These are phyloP conservation scores for Drosophila tristis DNA, from an alignment of 1,140 invertebrate species.

Conservation along the genomic window DNA sequence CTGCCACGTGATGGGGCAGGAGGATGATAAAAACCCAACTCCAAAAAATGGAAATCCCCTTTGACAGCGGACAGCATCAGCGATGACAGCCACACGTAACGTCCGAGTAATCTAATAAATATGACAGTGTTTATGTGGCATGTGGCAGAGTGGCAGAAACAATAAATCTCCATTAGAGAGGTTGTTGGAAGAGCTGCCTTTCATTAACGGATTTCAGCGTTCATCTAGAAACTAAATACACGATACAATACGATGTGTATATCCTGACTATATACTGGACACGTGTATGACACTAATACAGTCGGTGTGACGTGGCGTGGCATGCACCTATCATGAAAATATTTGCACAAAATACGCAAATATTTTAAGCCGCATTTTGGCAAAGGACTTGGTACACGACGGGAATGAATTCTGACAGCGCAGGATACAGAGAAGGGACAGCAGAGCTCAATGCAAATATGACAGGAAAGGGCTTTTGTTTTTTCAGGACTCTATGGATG, in stretches of 20 bases:
- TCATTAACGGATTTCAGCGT: conserved; percentile 58
- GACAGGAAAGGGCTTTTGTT: no score
- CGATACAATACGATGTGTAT: background rate
- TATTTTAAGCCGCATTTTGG: conserved; percentile 70
- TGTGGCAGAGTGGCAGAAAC: conserved; percentile 44
- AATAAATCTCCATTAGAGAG: conserved; percentile 60
- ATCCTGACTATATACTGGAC: conserved; percentile 28
- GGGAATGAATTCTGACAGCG: conserved; percentile 18
- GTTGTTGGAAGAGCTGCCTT: conserved; percentile 39
- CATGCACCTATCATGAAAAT: conserved; percentile 62
- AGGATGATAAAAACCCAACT: no score
- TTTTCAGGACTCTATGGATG: no score
- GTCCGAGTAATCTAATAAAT: no score
- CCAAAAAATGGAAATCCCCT: no score
- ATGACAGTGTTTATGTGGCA: no score
- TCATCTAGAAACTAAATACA: conserved; percentile 7
- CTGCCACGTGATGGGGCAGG: no score
- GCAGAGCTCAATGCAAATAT: no score
- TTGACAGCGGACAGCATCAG: no score
- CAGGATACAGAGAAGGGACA: background rate
- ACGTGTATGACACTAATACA: no score
- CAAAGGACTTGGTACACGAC: conserved; percentile 50
- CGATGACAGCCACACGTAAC: no score
- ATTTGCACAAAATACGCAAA: conserved; percentile 48
- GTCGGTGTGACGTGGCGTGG: no score